phyloP scores from a whole-genome alignment of 2,888 invertebrate species.

The Euplagia quadripunctaria region DNA sequence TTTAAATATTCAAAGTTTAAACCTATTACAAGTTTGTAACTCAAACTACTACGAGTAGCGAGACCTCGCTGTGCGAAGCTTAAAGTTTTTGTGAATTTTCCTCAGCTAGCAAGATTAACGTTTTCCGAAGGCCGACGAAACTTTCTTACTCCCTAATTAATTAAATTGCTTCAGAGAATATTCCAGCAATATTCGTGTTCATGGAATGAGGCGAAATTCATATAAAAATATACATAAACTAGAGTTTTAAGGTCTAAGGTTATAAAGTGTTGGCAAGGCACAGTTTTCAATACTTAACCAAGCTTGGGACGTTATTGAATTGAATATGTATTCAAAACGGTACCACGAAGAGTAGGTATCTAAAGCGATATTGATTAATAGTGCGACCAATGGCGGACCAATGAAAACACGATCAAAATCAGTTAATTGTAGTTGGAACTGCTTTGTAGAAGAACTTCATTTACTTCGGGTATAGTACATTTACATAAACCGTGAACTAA shows the following conservation, averaged over 20 bases:
- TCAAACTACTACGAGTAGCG: conserved; percentile 64
- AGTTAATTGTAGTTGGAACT: neutral
- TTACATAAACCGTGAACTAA: neutral
- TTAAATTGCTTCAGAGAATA: conserved; percentile 63
- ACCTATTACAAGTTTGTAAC: conserved; percentile 76
- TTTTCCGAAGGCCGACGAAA: conserved; percentile 62
- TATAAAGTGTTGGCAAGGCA: neutral
- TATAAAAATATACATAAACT: conserved; percentile 31
- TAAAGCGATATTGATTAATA: neutral
- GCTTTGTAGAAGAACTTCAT: neutral
- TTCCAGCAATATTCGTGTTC: conserved; percentile 51
- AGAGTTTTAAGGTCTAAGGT: conserved; percentile 16
- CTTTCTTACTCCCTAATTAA: conserved; percentile 73
- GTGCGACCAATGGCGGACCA: neutral
- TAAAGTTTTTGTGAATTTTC: conserved; percentile 84
- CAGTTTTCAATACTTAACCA: neutral
- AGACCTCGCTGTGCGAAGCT: conserved; percentile 52
- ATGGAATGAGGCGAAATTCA: conserved; percentile 35
- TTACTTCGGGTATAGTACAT: neutral
- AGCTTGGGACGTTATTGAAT: neutral
- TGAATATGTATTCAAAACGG: neutral
- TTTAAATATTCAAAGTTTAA: conserved; percentile 75
- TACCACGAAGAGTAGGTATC: neutral
- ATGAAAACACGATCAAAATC: neutral
- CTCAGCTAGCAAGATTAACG: conserved; percentile 70